These are phyloP conservation scores for Sinopyrophorus schimmeli DNA, from an alignment of 2,888 invertebrate species.

Conservation along the genomic window DNA sequence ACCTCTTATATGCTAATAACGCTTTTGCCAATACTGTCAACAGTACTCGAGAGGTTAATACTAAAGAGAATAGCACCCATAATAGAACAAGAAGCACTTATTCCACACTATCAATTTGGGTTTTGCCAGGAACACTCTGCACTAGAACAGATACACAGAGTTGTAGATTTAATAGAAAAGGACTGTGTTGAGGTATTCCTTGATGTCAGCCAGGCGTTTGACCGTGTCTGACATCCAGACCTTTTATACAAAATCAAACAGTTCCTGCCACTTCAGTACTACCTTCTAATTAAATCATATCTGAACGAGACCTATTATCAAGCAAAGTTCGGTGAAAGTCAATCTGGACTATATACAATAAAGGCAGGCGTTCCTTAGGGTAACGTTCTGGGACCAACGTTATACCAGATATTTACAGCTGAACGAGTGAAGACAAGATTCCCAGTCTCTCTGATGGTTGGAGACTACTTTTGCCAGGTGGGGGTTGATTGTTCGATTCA, in stretches of 20 bases:
- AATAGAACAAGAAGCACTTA: too few relatives aligned
- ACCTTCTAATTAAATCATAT: conserved; percentile 6
- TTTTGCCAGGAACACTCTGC: neutral
- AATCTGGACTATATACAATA: neutral
- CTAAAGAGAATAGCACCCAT: neutral
- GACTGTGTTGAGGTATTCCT: too few relatives aligned
- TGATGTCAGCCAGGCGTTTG: too few relatives aligned
- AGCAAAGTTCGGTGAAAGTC: conserved; percentile 1
- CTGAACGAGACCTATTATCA: conserved; percentile 8
- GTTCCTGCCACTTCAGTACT: neutral
- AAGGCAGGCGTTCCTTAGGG: conserved; percentile 1
- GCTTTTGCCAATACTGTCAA: conserved; percentile 8
- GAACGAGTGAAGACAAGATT: too few relatives aligned
- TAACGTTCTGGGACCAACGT: neutral
- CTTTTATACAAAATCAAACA: too few relatives aligned
- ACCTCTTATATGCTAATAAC: conserved; percentile 9
- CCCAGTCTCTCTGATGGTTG: too few relatives aligned
- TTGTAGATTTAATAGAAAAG: neutral
- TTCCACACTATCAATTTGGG: neutral
- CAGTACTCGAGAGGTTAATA: conserved; percentile 9
- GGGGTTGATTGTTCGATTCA: too few relatives aligned
- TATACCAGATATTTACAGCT: conserved; percentile 6
- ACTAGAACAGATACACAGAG: conserved; percentile 1
- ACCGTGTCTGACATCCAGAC: too few relatives aligned
- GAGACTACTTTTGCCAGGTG: too few relatives aligned